These are phyloP conservation scores for Rallus crepitans DNA, from an alignment of 2,797 vertebrate species.

Conservation along the genomic window DNA sequence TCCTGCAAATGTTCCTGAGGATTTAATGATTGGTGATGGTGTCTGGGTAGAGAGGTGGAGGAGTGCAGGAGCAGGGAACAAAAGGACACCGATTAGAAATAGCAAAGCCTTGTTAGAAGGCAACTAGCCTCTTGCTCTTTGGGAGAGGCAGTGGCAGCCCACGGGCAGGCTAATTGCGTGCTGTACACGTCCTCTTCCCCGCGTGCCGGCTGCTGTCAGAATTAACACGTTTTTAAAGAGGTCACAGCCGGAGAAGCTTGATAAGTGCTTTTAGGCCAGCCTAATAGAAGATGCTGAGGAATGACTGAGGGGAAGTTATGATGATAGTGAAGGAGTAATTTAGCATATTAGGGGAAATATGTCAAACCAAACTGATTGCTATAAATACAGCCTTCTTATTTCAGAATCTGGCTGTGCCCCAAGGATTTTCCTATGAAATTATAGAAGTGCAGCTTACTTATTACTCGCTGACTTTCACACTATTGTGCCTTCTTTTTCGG, in stretches of 20 bases:
- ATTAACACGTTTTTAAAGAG: background rate
- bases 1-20: rapidly evolving
- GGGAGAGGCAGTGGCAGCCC: background rate
- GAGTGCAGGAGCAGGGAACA: background rate
- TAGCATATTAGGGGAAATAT: slow-evolving; percentile 73
- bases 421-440: slow-evolving; percentile 70
- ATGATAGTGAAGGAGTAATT: slow-evolving; percentile 68
- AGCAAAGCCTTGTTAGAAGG: background rate
- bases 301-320: slow-evolving; percentile 64
- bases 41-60: background rate
- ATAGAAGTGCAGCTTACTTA: slow-evolving; percentile 44
- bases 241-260: slow-evolving; percentile 31
- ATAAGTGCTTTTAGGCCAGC: slow-evolving; percentile 42
- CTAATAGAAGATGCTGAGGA: slow-evolving; percentile 53
- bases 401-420: slow-evolving; percentile 68
- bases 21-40: rapidly evolving
- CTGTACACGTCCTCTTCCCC: background rate
- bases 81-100: background rate
- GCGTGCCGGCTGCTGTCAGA: background rate
- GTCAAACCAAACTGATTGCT: slow-evolving; percentile 74
- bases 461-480: slow-evolving; percentile 52
- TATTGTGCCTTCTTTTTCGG: slow-evolving; percentile 8
- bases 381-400: slow-evolving; percentile 69
- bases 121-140: background rate
- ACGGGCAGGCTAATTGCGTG: background rate